Conservation (phyloP, 2,888 invertebrate genomes). For the Oligia fasciuncula region DNA sequence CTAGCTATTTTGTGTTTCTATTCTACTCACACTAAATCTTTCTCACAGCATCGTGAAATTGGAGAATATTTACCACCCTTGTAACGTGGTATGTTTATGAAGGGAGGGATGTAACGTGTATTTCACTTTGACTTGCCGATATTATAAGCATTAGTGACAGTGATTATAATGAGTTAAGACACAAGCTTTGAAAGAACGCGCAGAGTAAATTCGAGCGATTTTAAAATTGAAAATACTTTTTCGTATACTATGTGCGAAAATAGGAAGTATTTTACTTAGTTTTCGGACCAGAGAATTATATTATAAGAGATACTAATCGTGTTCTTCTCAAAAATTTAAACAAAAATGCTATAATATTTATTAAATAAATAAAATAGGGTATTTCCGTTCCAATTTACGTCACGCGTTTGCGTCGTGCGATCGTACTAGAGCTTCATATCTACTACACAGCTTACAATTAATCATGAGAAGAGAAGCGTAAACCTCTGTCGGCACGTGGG, state of each 20-base stretch:
- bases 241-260: too few species aligned
- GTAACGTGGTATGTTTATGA: slow-evolving; percentile 8
- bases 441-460: not conserved
- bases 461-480: not conserved
- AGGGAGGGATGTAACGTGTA: not conserved
- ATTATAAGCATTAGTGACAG: not conserved
- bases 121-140: slow-evolving; percentile 3
- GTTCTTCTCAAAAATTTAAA: not conserved
- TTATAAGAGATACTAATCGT: not conserved
- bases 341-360: not conserved
- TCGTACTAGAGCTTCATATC: not conserved
- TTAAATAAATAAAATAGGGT: too few species aligned
- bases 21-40: slow-evolving; percentile 19
- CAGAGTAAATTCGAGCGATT: not conserved
- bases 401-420: not conserved
- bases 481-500: not conserved
- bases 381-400: not conserved
- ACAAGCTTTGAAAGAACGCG: not conserved
- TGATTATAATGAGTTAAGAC: slow-evolving; percentile 1
- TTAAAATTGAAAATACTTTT: not conserved
- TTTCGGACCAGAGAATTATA: too few species aligned
- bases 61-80: slow-evolving; percentile 14
- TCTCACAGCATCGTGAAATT: slow-evolving; percentile 41
- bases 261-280: too few species aligned
- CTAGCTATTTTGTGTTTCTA: not conserved